Evolutionary conservation across 2,797 vertebrate genomes (phyloP).

Genomic region (Salmo trutta): DNA sequence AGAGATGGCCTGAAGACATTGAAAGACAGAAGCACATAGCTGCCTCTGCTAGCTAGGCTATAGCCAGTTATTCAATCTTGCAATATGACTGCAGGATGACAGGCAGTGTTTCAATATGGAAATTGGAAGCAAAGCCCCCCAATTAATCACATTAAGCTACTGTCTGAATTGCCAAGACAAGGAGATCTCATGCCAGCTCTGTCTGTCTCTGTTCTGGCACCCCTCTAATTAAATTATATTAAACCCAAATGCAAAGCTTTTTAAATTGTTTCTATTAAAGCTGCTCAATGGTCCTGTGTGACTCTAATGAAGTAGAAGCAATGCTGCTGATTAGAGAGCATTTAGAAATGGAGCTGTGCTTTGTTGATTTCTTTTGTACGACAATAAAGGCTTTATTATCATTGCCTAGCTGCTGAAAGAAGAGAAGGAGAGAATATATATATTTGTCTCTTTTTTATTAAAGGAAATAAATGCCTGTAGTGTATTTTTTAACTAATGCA

Average conservation of each 20-base stretch:
- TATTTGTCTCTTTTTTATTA: too few relatives aligned
- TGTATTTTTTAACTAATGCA: too few relatives aligned
- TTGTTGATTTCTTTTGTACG: conserved; percentile 65
- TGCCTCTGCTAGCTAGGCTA: conserved; percentile 19
- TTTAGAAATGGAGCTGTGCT: conserved; percentile 53
- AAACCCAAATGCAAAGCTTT: conserved; percentile 51
- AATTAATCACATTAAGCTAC: conserved; percentile 69
- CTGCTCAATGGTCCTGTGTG: conserved; percentile 48
- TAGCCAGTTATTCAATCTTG: conserved; percentile 38
- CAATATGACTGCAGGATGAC: conserved; percentile 50
- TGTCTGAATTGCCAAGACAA: conserved; percentile 58
- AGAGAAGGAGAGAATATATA: not conserved
- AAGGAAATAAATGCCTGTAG: too few relatives aligned
- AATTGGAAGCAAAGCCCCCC: conserved; percentile 53
- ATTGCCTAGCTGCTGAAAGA: conserved; percentile 60
- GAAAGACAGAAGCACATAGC: not conserved
- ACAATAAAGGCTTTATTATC: conserved; percentile 56
- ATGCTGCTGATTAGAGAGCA: conserved; percentile 61
- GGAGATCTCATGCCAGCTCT: conserved; percentile 51
- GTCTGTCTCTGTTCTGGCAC: conserved; percentile 37
- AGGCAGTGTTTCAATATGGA: conserved; percentile 47
- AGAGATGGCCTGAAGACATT: not conserved
- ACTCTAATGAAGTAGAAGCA: conserved; percentile 46
- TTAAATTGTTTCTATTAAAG: conserved; percentile 54
- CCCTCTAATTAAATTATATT: conserved; percentile 63